A percentile compares a stretch with the other conserved stretches of the same genome.
These are phyloP conservation scores for Leucosticte australis DNA, from an alignment of 2,113 vertebrate species.

Conservation along the genomic window DNA sequence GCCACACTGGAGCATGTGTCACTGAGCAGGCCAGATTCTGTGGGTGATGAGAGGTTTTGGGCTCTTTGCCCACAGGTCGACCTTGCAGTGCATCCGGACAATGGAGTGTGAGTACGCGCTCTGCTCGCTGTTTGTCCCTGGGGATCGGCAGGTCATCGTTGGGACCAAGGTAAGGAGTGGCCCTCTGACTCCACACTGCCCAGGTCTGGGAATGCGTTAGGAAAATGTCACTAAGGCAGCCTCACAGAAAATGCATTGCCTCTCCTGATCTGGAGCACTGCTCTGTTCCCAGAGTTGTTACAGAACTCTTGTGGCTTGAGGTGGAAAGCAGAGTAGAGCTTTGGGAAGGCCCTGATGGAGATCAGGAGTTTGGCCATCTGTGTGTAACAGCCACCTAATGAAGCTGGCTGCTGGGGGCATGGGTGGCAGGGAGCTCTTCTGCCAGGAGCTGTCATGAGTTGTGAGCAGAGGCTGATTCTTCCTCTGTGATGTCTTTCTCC, in stretches of 20 bases:
- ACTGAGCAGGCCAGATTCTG: background rate
- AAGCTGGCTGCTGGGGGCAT: background rate
- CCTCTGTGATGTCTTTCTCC: background rate
- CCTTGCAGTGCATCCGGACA: conserved; percentile 93
- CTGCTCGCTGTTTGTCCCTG: conserved; percentile 92
- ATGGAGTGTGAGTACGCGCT: conserved; percentile 93
- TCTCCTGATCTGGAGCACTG: background rate
- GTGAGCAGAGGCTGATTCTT: background rate
- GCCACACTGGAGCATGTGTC: background rate
- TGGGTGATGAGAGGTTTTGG: background rate
- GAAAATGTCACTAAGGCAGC: background rate
- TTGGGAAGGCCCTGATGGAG: background rate
- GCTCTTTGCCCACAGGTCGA: conserved; percentile 74
- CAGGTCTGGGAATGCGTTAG: background rate
- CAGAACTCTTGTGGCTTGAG: background rate
- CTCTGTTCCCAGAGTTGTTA: background rate
- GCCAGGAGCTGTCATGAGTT: rapidly evolving
- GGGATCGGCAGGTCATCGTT: conserved; percentile 91
- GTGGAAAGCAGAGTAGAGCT: background rate
- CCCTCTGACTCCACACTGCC: background rate
- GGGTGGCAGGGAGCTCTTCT: background rate
- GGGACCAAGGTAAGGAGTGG: conserved; percentile 86
- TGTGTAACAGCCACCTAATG: background rate
- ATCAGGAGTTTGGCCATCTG: background rate
- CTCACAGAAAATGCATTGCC: background rate